A percentile compares a stretch with the other conserved stretches of the same genome.
These are phyloP conservation scores for Xiphophorus couchianus DNA, from an alignment of 2,113 vertebrate genomes.

Conservation along the genomic window DNA sequence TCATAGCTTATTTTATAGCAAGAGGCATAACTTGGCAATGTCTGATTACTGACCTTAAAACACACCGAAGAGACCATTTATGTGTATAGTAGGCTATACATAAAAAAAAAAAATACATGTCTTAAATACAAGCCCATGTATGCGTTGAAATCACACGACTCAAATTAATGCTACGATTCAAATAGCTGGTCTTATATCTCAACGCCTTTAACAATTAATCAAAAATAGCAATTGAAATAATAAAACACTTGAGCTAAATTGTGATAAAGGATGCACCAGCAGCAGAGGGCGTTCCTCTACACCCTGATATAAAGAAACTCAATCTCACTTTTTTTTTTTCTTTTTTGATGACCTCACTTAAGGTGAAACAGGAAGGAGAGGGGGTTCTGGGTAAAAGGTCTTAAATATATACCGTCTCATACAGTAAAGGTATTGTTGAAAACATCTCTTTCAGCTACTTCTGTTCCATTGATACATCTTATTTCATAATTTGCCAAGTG, in stretches of 20 bases:
- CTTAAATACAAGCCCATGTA: background rate
- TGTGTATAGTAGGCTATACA: background rate
- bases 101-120: background rate
- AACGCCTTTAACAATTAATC: no score
- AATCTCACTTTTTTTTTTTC: no score
- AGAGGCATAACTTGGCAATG: background rate
- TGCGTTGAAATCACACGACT: background rate
- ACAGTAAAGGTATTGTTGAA: background rate
- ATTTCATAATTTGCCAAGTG: background rate
- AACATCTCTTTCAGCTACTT: background rate
- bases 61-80: background rate
- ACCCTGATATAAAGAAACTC: background rate
- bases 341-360: background rate
- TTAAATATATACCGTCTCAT: background rate
- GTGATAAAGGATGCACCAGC: background rate
- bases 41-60: background rate
- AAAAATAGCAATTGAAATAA: no score
- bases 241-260: background rate
- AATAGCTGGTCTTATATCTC: no score
- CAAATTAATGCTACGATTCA: no score
- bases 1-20: background rate
- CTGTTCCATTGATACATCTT: background rate
- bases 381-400: background rate
- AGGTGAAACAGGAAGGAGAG: background rate
- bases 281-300: background rate